Conservation (phyloP, 2,113 vertebrate genomes). For the Paramisgurnus dabryanus region DNA sequence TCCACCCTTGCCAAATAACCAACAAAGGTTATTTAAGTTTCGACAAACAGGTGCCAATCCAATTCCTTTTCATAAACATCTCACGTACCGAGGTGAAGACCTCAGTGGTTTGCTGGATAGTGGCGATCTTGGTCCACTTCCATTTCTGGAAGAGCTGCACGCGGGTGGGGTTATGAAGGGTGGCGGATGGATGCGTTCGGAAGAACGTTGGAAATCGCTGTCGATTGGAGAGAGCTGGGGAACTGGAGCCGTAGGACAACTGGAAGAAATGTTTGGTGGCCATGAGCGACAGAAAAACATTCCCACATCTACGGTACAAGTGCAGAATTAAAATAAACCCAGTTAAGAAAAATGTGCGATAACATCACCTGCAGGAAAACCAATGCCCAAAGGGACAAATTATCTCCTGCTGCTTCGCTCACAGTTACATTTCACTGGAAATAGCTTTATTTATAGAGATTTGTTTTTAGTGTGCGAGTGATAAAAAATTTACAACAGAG, state of each 20-base stretch:
- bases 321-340: neutral
- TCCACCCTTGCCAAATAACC: too few relatives aligned
- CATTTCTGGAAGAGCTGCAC: conserved; percentile 94
- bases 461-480: neutral
- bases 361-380: neutral
- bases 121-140: conserved; percentile 96
- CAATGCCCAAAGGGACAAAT: conserved; percentile 21
- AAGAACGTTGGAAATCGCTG: conserved; percentile 95
- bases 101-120: conserved; percentile 96
- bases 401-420: conserved; percentile 4
- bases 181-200: conserved; percentile 91
- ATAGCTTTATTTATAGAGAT: conserved; percentile 2
- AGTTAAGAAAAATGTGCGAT: conserved; percentile 2
- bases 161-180: conserved; percentile 91
- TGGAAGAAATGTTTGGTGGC: conserved; percentile 53
- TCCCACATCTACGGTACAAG: neutral
- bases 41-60: neutral
- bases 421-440: conserved; percentile 4
- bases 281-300: conserved; percentile 6
- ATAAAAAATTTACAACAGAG: neutral
- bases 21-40: conserved; percentile 1
- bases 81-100: conserved; percentile 92
- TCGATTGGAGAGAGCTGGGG: conserved; percentile 90
- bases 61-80: neutral
- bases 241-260: conserved; percentile 94